Evolutionary conservation across 2,113 vertebrate species (phyloP).

Genomic region (Jacana jacana): DNA sequence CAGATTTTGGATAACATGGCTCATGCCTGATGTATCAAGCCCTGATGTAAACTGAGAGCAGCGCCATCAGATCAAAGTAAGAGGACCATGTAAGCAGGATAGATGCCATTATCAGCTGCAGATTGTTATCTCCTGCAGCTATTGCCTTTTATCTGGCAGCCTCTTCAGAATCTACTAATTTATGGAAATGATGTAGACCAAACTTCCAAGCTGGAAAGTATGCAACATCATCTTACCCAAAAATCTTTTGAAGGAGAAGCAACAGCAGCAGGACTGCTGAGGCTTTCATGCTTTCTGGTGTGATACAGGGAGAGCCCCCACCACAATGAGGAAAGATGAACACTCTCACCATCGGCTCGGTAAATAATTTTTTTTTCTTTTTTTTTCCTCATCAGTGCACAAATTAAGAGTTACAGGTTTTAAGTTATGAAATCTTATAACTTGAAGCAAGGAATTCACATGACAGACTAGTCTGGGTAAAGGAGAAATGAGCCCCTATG

Average conservation of each 20-base stretch:
- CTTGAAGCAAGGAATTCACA: background rate
- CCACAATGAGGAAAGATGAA: background rate
- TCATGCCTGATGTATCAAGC: background rate
- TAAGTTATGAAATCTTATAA: background rate
- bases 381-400: background rate
- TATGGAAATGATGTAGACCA: background rate
- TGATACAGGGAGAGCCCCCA: background rate
- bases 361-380: background rate
- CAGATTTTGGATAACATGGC: background rate
- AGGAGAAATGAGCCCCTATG: background rate
- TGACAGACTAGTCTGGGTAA: background rate
- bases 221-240: background rate
- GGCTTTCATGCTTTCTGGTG: background rate
- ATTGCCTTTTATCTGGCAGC: background rate
- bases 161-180: background rate
- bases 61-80: background rate
- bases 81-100: background rate
- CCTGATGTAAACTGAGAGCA: background rate
- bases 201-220: background rate
- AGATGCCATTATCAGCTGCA: background rate
- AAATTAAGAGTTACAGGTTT: background rate
- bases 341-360: background rate
- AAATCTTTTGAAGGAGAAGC: background rate
- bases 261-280: background rate
- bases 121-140: background rate